Evolutionary conservation across 2,113 vertebrate species (phyloP).

Genomic region (Sinocyclocheilus maitianheensis): DNA sequence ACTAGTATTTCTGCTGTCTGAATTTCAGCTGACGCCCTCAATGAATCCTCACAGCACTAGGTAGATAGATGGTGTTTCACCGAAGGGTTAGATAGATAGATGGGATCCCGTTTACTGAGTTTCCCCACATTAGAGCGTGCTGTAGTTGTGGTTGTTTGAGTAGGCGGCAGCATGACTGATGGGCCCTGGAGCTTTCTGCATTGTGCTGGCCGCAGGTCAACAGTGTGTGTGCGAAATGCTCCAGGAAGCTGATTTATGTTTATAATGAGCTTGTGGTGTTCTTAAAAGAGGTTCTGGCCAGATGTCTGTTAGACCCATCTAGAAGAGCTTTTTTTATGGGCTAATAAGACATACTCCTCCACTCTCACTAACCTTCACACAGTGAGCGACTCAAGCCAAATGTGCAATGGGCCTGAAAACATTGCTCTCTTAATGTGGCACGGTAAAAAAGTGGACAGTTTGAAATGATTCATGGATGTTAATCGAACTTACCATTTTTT

Average conservation of each 20-base stretch:
- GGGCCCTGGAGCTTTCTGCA: constrained; percentile 21
- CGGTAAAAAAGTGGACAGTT: background rate
- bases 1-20: background rate
- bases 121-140: constrained; percentile 27
- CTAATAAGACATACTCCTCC: constrained; percentile 1
- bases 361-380: constrained; percentile 5
- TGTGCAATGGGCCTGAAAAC: constrained; percentile 5
- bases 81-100: constrained; percentile 23
- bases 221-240: constrained; percentile 17
- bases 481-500: background rate
- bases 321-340: background rate
- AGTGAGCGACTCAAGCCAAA: constrained; percentile 27
- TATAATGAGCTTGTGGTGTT: constrained; percentile 34
- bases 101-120: constrained; percentile 21
- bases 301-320: constrained; percentile 26
- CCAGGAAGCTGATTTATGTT: constrained; percentile 17
- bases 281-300: background rate
- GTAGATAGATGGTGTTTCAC: background rate
- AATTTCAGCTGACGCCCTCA: background rate
- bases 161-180: constrained; percentile 33
- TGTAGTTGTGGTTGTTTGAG: constrained; percentile 17
- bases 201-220: constrained; percentile 14
- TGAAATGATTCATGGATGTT: background rate
- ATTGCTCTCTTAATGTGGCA: constrained; percentile 2
- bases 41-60: background rate